Evolutionary conservation across 2,888 invertebrate genomes (phyloP), one percentile per base, ranked within the genome.

Genomic region (Agonopterix heracliana): DNA sequence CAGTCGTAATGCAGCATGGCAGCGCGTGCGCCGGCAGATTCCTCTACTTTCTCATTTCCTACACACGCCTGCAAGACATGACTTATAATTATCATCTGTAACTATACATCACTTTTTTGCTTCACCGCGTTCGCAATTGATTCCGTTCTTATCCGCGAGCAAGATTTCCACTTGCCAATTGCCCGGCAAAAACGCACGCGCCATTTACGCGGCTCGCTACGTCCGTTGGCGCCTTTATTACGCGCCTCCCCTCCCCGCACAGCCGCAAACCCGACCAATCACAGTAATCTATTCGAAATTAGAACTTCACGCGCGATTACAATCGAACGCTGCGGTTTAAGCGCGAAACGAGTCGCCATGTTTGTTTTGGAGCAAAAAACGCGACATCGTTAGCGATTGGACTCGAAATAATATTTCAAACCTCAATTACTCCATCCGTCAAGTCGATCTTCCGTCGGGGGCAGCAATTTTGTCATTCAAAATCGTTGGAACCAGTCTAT

Each of bases 401-500:
- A 63, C 58, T 57, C 64, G 57, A 68, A 71, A 74, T 75, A 67
- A 78, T 77, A 77, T 74, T 77, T 75, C 76, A 79, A 70, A 70
- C 64, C 58, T 69, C 78, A 80, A 80, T 80, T 79, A 79, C 72
- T 64, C 68, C 65, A 81, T 81, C 70, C 70, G 75, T 80, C 80
- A 76, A 66, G 59, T 61, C 54, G 59, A 63, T 73, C 64, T 59
- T 70, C 63, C 60, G 64, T 56, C 47, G 57, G 55, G 64, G 62
- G 65, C 66, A 70, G 66, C 63, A 64, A 78, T 80, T 82, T 81
- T 78, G 82, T 79, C 80, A 81, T 81, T 81, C 80, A 78, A 80
- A 80, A 79, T 75, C 73, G 64, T 63, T 59, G 60, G 48, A 65
- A 66, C 73, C 56, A 55, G 72, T 71, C 65, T 50, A 52, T 56